These are phyloP conservation scores for Globodera rostochiensis DNA, from an alignment of 1,140 invertebrate species.

Conservation along the genomic window DNA sequence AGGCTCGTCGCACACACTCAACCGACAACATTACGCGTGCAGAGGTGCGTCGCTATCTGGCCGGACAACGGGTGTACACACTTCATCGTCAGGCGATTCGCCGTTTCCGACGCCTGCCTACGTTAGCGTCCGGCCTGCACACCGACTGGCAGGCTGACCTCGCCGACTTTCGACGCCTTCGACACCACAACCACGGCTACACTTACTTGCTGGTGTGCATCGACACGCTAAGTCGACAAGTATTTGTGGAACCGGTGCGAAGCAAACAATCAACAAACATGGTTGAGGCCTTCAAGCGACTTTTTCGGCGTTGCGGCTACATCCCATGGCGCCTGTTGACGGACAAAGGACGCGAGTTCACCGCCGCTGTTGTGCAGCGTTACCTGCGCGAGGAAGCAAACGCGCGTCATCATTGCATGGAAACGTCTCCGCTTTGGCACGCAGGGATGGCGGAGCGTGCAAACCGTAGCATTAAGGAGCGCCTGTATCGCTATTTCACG, in stretches of 20 bases:
- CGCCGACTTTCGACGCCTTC: constrained; percentile 22
- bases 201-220: constrained; percentile 38
- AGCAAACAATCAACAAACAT: constrained; percentile 26
- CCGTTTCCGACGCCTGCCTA: constrained; percentile 25
- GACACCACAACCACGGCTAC: constrained; percentile 20
- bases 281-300: constrained; percentile 26
- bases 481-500: constrained; percentile 45
- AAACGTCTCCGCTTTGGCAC: constrained; percentile 39
- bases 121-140: constrained; percentile 22
- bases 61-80: constrained; percentile 32
- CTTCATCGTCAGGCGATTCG: constrained; percentile 5
- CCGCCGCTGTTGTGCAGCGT: neutral
- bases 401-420: constrained; percentile 15
- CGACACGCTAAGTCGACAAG: constrained; percentile 35
- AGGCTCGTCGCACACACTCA: neutral
- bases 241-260: constrained; percentile 39
- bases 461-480: constrained; percentile 35
- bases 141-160: constrained; percentile 47
- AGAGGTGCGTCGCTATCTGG: constrained; percentile 27
- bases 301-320: constrained; percentile 6
- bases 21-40: neutral
- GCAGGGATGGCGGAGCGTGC: constrained; percentile 44
- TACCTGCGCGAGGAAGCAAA: constrained; percentile 40
- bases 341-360: constrained; percentile 40
- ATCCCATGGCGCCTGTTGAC: constrained; percentile 36